Base-by-base conservation (phyloP, 2,888 invertebrate genomes). In the Eupeodes luniger region DNA sequence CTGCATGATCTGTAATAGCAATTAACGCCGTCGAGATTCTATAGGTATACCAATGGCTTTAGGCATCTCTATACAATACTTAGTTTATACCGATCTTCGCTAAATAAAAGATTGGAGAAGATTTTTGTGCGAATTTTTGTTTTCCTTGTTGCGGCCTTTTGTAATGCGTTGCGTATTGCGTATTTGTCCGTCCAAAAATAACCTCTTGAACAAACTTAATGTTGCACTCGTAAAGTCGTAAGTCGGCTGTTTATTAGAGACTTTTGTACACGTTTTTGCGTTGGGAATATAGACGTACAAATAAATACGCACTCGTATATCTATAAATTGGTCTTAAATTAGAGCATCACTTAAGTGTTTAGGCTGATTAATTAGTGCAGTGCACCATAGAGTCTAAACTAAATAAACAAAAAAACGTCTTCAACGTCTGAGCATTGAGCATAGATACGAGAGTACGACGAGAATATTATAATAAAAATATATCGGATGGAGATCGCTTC, bases 281-380 rank as follows among this genome's bases (percentile, higher is more conserved):
- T 70, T 70, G 19, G 55, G 36, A 61, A 88, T 36, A n/a, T 53
- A 80, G 72, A 47, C 10, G 10, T 11, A 80, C 80, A 40, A 40
- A 27, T 27, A 40, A 40, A 40, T 40, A 40, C 40, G 9, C 1
- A 40, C 9, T 7, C 5, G 40, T 7, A 40, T 40, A 40, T 27
- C 27, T 27, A 27, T 27, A 88, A 81, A 62, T 80, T 57, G 62
- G 64, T 88, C 84, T 78, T 81, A 88, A 84, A 88, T 88, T 88
- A 88, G 87, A 88, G 84, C 80, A 84, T 53, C 77, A 51, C 76
- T 81, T 80, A 81, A 84, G 81, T 84, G 87, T 61, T 77, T 74
- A 72, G 87, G 67, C 84, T 88, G 87, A 84, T 84, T 88, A 84
- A 88, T 88, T 87, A 83, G 83, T 66, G 62, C 79, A 80, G 55